phyloP scores from a whole-genome alignment of 1,140 invertebrate species.

The Drosophila setifemur region DNA sequence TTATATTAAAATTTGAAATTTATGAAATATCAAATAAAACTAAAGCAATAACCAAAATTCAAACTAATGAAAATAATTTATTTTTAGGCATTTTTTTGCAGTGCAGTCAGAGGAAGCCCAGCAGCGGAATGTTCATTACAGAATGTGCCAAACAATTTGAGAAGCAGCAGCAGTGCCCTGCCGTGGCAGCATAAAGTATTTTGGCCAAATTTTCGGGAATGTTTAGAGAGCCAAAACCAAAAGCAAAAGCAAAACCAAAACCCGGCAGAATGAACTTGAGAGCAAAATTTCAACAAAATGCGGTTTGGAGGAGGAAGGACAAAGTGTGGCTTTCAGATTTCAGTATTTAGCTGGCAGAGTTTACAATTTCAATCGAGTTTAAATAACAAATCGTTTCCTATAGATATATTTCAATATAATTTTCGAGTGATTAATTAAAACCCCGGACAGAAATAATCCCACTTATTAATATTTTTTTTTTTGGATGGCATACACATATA shows the following conservation, averaged over 20 bases:
- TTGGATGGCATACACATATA: conserved; percentile 4
- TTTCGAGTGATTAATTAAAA: conserved; percentile 30
- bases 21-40: no score
- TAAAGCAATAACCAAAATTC: neutral
- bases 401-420: no score
- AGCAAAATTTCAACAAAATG: neutral
- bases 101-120: neutral
- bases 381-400: no score
- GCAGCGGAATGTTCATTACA: conserved; percentile 12
- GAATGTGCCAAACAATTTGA: conserved; percentile 2
- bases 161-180: neutral
- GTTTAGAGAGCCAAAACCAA: neutral
- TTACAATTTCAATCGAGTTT: no score
- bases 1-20: no score
- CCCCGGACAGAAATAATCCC: neutral
- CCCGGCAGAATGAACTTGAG: neutral
- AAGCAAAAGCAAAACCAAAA: no score
- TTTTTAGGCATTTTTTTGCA: no score
- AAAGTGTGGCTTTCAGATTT: no score
- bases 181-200: neutral
- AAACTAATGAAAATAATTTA: no score
- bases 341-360: no score
- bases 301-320: neutral
- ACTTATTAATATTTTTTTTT: conserved; percentile 8
- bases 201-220: conserved; percentile 3